Percentiles rank a stretch among this genome's conserved stretches.
These are phyloP conservation scores for Chaunax sp. DNA, from an alignment of 2,797 vertebrate species.

Conservation along the genomic window DNA sequence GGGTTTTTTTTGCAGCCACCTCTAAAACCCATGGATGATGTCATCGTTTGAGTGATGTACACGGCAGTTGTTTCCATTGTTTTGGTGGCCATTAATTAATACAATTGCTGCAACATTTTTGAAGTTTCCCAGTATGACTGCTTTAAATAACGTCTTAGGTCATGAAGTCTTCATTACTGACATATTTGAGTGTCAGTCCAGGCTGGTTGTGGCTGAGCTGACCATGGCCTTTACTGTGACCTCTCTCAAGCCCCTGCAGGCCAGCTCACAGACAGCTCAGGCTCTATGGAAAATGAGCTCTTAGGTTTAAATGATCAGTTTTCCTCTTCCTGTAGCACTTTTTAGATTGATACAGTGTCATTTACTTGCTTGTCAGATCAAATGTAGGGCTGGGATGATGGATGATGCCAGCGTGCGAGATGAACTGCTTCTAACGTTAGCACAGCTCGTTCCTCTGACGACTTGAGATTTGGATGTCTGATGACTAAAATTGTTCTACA, in stretches of 20 bases:
- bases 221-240: conserved; percentile 60
- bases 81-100: neutral
- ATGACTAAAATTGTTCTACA: no score
- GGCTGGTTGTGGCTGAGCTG: conserved; percentile 29
- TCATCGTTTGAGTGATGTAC: neutral
- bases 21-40: neutral
- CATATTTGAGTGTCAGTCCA: neutral
- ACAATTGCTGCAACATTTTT: neutral
- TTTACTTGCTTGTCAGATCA: no score
- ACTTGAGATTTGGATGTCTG: no score
- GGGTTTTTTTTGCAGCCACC: neutral
- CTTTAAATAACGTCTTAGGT: conserved; percentile 10
- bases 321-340: neutral
- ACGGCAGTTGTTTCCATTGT: neutral
- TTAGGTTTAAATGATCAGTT: conserved; percentile 17
- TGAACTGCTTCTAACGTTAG: no score
- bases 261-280: conserved; percentile 49
- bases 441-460: no score
- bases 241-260: conserved; percentile 52
- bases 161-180: conserved; percentile 7
- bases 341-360: neutral
- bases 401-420: no score
- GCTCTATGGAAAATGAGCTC: conserved; percentile 32
- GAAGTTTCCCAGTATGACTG: neutral
- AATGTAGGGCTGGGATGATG: no score